Conservation (phyloP, 2,888 invertebrate species). For the Entomobrya multifasciata region DNA sequence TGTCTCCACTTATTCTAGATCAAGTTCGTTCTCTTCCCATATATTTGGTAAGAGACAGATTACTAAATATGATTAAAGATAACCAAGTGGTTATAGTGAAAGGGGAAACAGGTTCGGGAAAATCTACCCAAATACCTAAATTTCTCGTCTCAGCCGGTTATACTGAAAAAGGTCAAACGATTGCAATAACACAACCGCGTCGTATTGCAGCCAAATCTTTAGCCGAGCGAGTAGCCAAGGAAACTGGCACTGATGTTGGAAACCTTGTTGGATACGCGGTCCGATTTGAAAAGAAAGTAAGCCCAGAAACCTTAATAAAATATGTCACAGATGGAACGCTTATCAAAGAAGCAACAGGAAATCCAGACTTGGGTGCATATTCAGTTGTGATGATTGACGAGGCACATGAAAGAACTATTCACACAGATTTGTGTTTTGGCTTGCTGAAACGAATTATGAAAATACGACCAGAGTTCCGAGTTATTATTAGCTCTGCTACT, state of each 20-base stretch:
- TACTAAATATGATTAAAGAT: neutral
- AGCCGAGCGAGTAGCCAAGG: neutral
- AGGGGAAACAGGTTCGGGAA: slow-evolving; percentile 99
- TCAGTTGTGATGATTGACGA: neutral
- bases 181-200: neutral
- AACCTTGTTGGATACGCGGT: neutral
- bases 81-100: slow-evolving; percentile 88
- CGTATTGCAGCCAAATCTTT: neutral
- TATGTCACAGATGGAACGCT: neutral
- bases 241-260: neutral
- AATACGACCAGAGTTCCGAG: slow-evolving; percentile 94
- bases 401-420: neutral
- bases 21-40: neutral
- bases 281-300: neutral
- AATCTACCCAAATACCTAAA: slow-evolving; percentile 95
- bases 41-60: neutral
- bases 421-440: slow-evolving; percentile 79
- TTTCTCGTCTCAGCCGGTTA: neutral
- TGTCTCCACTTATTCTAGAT: neutral
- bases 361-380: neutral
- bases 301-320: neutral
- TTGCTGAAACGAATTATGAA: slow-evolving; percentile 88
- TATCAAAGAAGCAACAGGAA: neutral
- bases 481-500: slow-evolving; percentile 99
- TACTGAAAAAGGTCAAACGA: neutral